Evolutionary conservation across 92 coral and sea anemone genomes (phyloP).

Genomic region (Heliopora coerulea): DNA sequence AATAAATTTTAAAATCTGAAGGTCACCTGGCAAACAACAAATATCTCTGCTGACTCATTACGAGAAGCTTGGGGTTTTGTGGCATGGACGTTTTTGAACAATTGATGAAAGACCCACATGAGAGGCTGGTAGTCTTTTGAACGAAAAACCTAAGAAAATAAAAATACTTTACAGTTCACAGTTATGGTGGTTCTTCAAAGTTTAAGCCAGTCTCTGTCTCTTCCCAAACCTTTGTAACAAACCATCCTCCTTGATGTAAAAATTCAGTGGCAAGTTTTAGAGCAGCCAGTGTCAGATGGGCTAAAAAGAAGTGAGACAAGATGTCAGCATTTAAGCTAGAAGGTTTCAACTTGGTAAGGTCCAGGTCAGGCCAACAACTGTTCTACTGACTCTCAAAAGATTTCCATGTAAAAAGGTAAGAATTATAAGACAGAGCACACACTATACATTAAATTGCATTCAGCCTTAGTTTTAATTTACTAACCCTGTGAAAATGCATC

Average conservation of each 20-base stretch:
- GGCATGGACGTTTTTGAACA: slow-evolving; percentile 92
- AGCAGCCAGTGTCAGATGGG: slow-evolving; percentile 90
- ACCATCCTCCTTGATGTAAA: slow-evolving; percentile 92
- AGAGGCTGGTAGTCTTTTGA: slow-evolving; percentile 95
- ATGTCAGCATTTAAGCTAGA: too few relatives aligned
- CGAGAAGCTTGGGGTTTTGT: slow-evolving; percentile 96
- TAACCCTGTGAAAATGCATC: slow-evolving; percentile 93
- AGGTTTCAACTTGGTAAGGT: too few relatives aligned
- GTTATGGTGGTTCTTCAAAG: too few relatives aligned
- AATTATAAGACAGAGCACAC: too few relatives aligned
- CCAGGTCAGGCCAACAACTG: too few relatives aligned
- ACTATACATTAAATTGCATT: too few relatives aligned
- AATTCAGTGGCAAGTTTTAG: slow-evolving; percentile 84
- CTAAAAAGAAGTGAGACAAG: slow-evolving; percentile 39
- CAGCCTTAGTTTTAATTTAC: too few relatives aligned
- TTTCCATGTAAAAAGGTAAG: too few relatives aligned
- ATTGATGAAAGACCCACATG: slow-evolving; percentile 93
- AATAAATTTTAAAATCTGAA: background rate
- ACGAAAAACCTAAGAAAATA: slow-evolving; percentile 77
- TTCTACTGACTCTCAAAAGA: too few relatives aligned
- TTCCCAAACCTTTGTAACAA: slow-evolving; percentile 88
- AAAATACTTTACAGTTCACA: too few relatives aligned
- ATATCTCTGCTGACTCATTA: slow-evolving; percentile 96
- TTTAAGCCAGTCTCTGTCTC: background rate
- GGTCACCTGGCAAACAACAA: slow-evolving; percentile 92